phyloP scores from a whole-genome alignment of 64 coral and sea anemone genomes.

The Dendronephthya gigantea region DNA sequence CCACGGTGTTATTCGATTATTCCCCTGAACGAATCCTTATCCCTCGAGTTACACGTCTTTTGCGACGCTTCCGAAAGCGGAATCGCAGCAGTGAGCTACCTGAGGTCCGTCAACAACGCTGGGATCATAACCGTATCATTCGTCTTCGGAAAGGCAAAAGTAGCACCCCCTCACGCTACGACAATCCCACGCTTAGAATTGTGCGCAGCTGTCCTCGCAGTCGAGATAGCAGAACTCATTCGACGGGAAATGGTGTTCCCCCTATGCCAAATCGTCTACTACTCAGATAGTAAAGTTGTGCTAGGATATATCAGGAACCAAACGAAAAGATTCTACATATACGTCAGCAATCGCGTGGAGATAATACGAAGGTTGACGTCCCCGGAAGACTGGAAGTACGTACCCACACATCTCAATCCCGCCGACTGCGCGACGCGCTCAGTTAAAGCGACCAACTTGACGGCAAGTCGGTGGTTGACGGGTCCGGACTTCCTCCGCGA shows the following conservation, averaged over 20 bases:
- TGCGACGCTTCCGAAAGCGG: conserved; percentile 33
- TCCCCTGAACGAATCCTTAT: not conserved
- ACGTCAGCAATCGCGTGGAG: conserved; percentile 41
- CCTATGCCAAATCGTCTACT: conserved; percentile 28
- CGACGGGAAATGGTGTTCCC: conserved; percentile 20
- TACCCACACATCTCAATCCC: conserved; percentile 13
- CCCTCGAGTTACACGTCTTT: conserved; percentile 44
- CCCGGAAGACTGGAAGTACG: conserved; percentile 10
- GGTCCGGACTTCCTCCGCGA: not conserved
- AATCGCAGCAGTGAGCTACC: conserved; percentile 35
- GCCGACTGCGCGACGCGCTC: conserved; percentile 27
- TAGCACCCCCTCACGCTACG: conserved; percentile 37
- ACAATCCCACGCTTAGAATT: conserved; percentile 47
- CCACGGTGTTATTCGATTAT: not conserved
- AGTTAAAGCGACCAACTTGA: not conserved
- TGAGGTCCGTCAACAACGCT: not conserved
- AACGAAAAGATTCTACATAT: conserved; percentile 40
- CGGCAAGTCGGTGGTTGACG: not conserved
- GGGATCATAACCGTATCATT: conserved; percentile 28
- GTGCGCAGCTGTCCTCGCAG: conserved; percentile 35
- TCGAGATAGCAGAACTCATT: conserved; percentile 33
- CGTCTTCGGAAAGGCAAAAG: conserved; percentile 46
- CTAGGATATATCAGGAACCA: conserved; percentile 56
- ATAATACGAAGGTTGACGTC: not conserved
- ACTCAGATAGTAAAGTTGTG: conserved; percentile 49